Conservation (phyloP, 2,888 invertebrate species). For the Amphimallon solstitiale region DNA sequence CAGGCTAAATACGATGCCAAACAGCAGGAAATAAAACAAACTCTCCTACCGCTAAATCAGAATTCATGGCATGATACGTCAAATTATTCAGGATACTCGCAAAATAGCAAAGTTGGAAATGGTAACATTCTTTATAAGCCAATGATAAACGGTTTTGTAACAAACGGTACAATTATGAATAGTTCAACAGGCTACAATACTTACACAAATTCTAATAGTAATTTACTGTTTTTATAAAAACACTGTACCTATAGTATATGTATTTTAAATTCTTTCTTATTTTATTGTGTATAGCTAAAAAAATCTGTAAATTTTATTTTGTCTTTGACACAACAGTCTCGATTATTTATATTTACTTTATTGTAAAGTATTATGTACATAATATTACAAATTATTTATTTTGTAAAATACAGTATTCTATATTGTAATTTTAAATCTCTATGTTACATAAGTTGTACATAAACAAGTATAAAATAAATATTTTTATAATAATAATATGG, state of each 20-base stretch:
- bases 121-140: constrained; percentile 34
- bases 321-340: not conserved
- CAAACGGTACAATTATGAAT: constrained; percentile 48
- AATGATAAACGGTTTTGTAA: constrained; percentile 48
- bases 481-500: constrained; percentile 46
- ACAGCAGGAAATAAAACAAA: constrained; percentile 64
- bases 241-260: constrained; percentile 29
- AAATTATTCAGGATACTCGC: constrained; percentile 32
- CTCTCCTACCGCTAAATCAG: constrained; percentile 67
- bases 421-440: constrained; percentile 34
- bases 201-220: constrained; percentile 53
- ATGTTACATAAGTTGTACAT: constrained; percentile 47
- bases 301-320: not conserved
- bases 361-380: constrained; percentile 40
- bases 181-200: constrained; percentile 53
- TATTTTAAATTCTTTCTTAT: not conserved
- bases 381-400: constrained; percentile 43
- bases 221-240: constrained; percentile 55
- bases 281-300: not conserved
- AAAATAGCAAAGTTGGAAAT: constrained; percentile 11
- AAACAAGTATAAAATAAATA: constrained; percentile 49
- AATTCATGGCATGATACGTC: constrained; percentile 59
- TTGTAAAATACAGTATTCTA: constrained; percentile 44
- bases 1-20: constrained; percentile 78
- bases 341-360: constrained; percentile 37